Evolutionary conservation across 2,113 vertebrate genomes (phyloP).

Genomic region (Syngnathoides biaculeatus): DNA sequence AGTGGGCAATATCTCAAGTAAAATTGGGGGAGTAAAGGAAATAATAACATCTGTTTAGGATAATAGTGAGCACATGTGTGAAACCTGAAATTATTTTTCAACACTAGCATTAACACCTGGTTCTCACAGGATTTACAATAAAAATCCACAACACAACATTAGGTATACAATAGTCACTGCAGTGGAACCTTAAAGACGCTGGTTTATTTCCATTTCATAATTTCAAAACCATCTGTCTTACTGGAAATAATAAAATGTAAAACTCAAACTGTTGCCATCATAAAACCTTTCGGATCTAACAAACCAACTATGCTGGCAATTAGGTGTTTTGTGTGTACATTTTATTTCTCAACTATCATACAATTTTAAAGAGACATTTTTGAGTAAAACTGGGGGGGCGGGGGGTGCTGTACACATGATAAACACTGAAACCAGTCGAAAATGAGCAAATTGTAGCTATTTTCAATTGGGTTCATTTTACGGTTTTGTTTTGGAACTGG

Average conservation of each 20-base stretch:
- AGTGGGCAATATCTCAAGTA: conserved; percentile 35
- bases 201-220: background rate
- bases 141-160: background rate
- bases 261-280: background rate
- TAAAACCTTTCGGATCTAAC: background rate
- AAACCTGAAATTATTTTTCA: conserved; percentile 40
- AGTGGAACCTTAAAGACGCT: background rate
- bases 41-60: conserved; percentile 63
- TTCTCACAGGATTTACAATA: conserved; percentile 44
- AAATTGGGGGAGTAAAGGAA: conserved; percentile 19
- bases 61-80: conserved; percentile 54
- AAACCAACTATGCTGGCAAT: background rate
- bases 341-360: no score
- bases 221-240: background rate
- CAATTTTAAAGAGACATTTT: no score
- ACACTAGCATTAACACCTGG: conserved; percentile 39
- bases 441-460: no score
- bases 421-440: no score
- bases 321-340: no score
- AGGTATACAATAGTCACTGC: background rate
- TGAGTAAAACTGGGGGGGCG: no score
- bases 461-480: no score
- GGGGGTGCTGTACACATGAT: no score
- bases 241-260: background rate
- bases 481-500: no score